Conservation (phyloP, 2,888 invertebrate genomes). For the Mesochorus sp. region DNA sequence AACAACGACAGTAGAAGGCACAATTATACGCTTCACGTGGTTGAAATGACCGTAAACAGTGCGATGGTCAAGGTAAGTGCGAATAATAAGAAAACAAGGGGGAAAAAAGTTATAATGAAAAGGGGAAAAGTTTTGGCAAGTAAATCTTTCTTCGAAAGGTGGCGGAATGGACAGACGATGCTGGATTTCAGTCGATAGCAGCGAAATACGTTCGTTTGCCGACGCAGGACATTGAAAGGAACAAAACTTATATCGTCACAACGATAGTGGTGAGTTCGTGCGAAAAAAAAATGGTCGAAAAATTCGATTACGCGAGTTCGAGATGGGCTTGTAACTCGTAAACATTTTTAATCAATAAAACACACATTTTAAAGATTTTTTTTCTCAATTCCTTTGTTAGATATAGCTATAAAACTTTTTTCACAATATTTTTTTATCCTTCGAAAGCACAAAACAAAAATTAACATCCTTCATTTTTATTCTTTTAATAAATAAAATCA, state of each 20-base stretch:
- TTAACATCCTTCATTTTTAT: too few species aligned
- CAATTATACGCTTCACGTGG: conserved; percentile 94
- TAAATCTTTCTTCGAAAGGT: conserved; percentile 83
- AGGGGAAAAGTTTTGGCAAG: background rate
- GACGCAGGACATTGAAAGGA: conserved; percentile 89
- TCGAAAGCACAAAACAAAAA: too few species aligned
- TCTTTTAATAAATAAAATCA: too few species aligned
- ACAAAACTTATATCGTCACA: conserved; percentile 93
- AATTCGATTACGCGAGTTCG: background rate
- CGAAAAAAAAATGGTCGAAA: conserved; percentile 14
- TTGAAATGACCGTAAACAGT: conserved; percentile 97
- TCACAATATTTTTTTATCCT: too few species aligned
- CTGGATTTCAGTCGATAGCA: conserved; percentile 89
- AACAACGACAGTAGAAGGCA: conserved; percentile 94
- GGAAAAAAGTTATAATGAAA: conserved; percentile 1
- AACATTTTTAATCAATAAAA: too few species aligned
- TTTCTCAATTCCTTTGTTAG: too few species aligned
- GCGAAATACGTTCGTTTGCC: conserved; percentile 90
- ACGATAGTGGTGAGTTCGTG: conserved; percentile 87
- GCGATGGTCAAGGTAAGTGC: conserved; percentile 94
- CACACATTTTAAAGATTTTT: too few species aligned
- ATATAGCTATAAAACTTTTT: too few species aligned
- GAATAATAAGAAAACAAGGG: conserved; percentile 59
- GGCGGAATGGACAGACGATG: conserved; percentile 93
- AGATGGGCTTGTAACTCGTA: too few species aligned